These are phyloP conservation scores for Lepus timidus DNA, from an alignment of 2,113 vertebrate species.

Conservation along the genomic window DNA sequence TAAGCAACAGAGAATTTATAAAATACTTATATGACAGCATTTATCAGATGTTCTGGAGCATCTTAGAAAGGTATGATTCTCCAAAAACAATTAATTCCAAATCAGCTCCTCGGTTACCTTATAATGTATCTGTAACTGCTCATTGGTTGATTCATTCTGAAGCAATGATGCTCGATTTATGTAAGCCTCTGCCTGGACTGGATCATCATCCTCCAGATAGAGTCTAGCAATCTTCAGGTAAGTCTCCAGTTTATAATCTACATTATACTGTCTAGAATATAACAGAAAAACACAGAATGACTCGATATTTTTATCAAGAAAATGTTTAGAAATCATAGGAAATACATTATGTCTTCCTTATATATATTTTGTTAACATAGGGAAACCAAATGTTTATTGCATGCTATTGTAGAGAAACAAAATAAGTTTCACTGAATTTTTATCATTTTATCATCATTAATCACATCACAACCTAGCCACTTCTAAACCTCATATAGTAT, in stretches of 20 bases:
- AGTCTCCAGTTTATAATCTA: conserved; percentile 98
- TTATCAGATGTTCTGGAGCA: conserved; percentile 26
- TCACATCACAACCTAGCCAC: conserved; percentile 27
- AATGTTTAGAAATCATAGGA: neutral
- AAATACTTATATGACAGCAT: neutral
- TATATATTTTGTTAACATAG: conserved; percentile 13
- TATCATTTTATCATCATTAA: conserved; percentile 24
- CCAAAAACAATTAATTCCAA: conserved; percentile 57
- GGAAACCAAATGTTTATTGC: conserved; percentile 13
- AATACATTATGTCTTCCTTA: neutral
- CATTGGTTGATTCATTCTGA: conserved; percentile 99
- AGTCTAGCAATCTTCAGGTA: conserved; percentile 99
- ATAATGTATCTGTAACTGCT: conserved; percentile 99
- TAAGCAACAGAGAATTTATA: neutral
- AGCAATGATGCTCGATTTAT: conserved; percentile 98
- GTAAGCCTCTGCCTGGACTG: conserved; percentile 98
- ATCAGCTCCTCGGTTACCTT: conserved; percentile 89
- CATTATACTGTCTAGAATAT: conserved; percentile 95
- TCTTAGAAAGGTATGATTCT: neutral
- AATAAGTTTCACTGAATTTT: conserved; percentile 1
- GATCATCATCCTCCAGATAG: conserved; percentile 98
- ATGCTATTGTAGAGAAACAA: conserved; percentile 5
- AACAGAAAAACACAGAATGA: conserved; percentile 53
- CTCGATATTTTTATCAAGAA: conserved; percentile 14
- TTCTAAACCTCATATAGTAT: conserved; percentile 43